Conservation (phyloP, 2,113 vertebrate species). For the Vimba vimba region DNA sequence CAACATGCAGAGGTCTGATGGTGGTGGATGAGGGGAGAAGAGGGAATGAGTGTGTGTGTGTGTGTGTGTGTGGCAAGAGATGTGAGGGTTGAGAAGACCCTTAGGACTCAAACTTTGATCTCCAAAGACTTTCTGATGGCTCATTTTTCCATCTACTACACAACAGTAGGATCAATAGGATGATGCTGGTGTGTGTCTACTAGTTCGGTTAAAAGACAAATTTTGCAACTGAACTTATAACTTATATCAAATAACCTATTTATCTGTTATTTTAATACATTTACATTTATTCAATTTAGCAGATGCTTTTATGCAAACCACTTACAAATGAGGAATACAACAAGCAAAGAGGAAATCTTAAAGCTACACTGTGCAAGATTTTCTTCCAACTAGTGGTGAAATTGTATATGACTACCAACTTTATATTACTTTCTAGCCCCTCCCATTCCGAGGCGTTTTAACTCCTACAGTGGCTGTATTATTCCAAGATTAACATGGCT, state of each 20-base stretch:
- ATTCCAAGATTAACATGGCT: too few species aligned
- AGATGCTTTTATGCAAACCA: neutral
- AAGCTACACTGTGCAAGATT: too few species aligned
- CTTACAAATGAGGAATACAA: neutral
- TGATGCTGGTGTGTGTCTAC: neutral
- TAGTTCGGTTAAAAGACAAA: neutral
- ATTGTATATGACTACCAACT: too few species aligned
- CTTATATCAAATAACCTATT: neutral
- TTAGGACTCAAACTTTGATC: slow-evolving; percentile 34
- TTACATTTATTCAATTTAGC: neutral
- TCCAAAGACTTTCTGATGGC: slow-evolving; percentile 8
- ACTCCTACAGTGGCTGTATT: too few species aligned
- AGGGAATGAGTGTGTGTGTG: neutral
- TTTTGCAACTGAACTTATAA: neutral
- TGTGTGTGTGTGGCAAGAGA: neutral
- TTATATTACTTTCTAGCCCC: too few species aligned
- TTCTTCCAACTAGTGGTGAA: too few species aligned
- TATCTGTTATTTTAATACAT: neutral
- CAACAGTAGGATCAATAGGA: neutral
- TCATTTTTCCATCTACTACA: slow-evolving; percentile 14
- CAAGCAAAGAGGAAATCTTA: too few species aligned
- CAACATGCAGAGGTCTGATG: neutral
- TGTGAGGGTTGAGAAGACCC: slow-evolving; percentile 19
- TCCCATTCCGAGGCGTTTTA: too few species aligned
- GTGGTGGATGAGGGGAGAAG: neutral